These are phyloP conservation scores for Trichogramma pretiosum DNA, from an alignment of 1,140 invertebrate genomes.

Conservation along the genomic window DNA sequence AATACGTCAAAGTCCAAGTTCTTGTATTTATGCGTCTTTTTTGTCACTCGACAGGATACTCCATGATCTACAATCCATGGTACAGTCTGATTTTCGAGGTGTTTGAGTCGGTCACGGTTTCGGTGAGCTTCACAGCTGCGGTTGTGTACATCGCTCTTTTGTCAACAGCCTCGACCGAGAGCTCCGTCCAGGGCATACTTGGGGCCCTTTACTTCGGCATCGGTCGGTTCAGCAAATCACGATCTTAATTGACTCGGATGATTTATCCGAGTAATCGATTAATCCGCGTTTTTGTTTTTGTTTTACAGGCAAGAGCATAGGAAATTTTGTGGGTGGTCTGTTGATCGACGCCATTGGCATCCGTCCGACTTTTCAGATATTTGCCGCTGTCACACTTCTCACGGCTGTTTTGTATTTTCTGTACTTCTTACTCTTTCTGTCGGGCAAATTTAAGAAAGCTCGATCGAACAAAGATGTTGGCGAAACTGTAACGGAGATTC, in stretches of 20 bases:
- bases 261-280: no score
- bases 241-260: no score
- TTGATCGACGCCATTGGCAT: constrained; percentile 67
- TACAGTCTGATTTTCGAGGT: constrained; percentile 73
- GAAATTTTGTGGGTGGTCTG: constrained; percentile 68
- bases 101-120: constrained; percentile 75
- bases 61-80: constrained; percentile 73
- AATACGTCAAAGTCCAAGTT: no score
- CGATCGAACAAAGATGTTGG: no score
- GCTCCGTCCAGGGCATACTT: constrained; percentile 71
- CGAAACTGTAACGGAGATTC: no score
- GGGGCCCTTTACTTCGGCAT: constrained; percentile 75
- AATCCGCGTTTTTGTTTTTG: no score
- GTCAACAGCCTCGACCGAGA: constrained; percentile 70
- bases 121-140: constrained; percentile 71
- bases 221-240: no score
- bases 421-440: no score
- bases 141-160: constrained; percentile 72
- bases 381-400: constrained; percentile 52
- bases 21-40: no score
- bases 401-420: constrained; percentile 62
- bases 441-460: no score
- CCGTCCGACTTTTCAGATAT: constrained; percentile 63
- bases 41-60: no score
- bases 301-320: constrained; percentile 61